Conservation (phyloP, 2,888 invertebrate genomes). For the Drosophila melanocephala region DNA sequence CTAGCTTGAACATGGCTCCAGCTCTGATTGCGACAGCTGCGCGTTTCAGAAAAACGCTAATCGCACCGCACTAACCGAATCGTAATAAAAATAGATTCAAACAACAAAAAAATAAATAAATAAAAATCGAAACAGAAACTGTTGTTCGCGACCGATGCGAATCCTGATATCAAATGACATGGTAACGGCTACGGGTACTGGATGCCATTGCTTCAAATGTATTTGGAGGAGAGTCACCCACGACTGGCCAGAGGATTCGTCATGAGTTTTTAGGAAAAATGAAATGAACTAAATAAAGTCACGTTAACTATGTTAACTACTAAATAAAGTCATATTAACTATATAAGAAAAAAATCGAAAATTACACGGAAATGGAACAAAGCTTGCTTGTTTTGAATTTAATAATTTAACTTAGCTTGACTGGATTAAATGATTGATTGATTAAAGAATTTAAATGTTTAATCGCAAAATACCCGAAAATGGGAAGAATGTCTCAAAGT, state of each 20-base stretch:
- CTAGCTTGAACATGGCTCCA: conserved; percentile 44
- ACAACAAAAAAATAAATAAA: background rate
- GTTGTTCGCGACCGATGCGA: conserved; percentile 17
- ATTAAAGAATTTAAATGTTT: background rate
- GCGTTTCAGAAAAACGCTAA: conserved; percentile 57
- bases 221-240: conserved; percentile 13
- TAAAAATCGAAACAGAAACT: conserved; percentile 4
- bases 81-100: conserved; percentile 57
- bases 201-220: conserved; percentile 9
- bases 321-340: background rate
- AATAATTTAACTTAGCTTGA: background rate
- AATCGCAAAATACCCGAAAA: background rate
- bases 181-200: conserved; percentile 11
- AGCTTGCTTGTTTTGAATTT: background rate
- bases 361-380: background rate
- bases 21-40: conserved; percentile 64
- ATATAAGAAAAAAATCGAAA: too few relatives aligned
- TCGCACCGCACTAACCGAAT: conserved; percentile 67
- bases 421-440: background rate
- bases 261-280: background rate
- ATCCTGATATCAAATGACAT: conserved; percentile 41
- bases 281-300: background rate
- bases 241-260: conserved; percentile 13
- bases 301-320: background rate
- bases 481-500: background rate